Base-by-base conservation (phyloP, 2,888 invertebrate genomes). In the Thymelicus lineola region DNA sequence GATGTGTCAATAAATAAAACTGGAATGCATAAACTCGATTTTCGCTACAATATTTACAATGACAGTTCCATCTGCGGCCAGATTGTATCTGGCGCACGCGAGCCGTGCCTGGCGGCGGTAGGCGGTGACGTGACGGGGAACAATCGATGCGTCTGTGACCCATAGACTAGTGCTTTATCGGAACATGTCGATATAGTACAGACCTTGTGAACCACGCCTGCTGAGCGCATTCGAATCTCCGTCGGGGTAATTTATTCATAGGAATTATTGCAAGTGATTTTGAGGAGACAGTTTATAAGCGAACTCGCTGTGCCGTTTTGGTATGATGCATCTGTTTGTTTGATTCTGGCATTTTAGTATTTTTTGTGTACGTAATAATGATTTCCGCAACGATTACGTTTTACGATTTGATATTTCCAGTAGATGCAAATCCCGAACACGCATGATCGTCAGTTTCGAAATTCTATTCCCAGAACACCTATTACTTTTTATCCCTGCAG, bases 1-100 rank as follows among this genome's bases (percentile, higher is more conserved):
- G 55, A 55, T 55, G 55, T 55, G 55, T 55, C 55, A 55, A 55
- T 55, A 55, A 55, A 55, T 55, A 55, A 14, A 55, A 55, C 28
- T 55, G 6, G 55, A 35, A 55, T 55, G 55, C 55, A 55, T 55
- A 55, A 53, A 55, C 55, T 35, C 35, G 35, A 55, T 55, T 55
- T 55, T 55, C 50, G 28, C 35, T 35, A 55, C 55, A 55, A 55
- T 55, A 55, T 55, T 55, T 55, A 55, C 55, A 55, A 28, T 55
- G 55, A 55, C 55, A 55, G 55, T 55, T 55, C 55, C 55, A 55
- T 55, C 55, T 55, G 28, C 28, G 55, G 48, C 28, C 28, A 55
- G 55, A 55, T 55, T 14, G 55, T 55, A 55, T 55, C 55, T 55
- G 28, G 28, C 14, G 14, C 55, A 55, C 55, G 55, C 55, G 55